Base-by-base conservation (phyloP, 2,888 invertebrate genomes). In the Nesidiocoris tenuis region DNA sequence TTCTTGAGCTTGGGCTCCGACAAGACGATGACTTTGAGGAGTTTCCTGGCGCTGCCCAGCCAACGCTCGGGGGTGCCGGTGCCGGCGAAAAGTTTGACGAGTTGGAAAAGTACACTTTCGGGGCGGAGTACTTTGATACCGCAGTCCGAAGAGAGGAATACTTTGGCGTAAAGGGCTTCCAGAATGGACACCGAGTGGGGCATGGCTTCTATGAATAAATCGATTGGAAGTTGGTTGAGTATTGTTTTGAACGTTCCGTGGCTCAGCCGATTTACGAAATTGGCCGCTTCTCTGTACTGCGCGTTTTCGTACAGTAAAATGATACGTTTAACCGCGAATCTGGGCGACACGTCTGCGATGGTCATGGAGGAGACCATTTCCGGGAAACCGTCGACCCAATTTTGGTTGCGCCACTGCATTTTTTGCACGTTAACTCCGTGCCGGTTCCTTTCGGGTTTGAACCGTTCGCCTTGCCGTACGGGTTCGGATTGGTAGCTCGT, bases 241-340 rank as follows among this genome's bases (percentile, higher is more conserved):
- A 81, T 81, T 9, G 90, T 88, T 79, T 91, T 90, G 80, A 96
- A 86, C 1, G 94, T 94, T 0, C 91, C 90, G 57, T 91, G 89
- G 2, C 93, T 93, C 18, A 96, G 86, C 61, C 93, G 87, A 61
- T 91, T 88, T 78, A 96, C 87, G 76, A 95, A 91, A 61, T 91
- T 90, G 0, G 95, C 94, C 3, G 95, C 95, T 82, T 96, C 96
- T n/a, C 93, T 86, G 83, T 92, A 95, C 84, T 95, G 95, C 24
- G 92, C 86, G 7, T 94, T 94, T 83, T 96, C 96, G 80, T 94
- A 91, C 80, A 96, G 85, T 72, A 94, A 87, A 82, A 95, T 87
- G 80, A 96, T 85, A 79, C 85, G 79, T 77, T 86, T 84, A 39
- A 86, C 84, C 25, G 86, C 86, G 77, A 86, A 84, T 22, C 85